These are phyloP conservation scores for Athene cunicularia DNA, from an alignment of 2,113 vertebrate species.

Conservation along the genomic window DNA sequence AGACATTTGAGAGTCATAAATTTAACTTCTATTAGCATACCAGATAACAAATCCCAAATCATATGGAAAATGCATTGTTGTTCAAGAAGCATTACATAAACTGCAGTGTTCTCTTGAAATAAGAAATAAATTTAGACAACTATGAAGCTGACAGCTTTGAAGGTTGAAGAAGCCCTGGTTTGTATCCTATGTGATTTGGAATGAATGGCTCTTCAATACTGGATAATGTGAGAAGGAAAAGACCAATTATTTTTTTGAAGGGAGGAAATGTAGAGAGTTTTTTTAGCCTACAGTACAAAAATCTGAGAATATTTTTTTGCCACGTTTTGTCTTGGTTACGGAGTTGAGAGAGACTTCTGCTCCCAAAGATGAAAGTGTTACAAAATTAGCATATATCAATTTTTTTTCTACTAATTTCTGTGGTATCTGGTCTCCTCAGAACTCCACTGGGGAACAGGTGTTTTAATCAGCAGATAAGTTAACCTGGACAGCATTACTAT, in stretches of 20 bases:
- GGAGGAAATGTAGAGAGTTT: neutral
- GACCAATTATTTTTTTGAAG: neutral
- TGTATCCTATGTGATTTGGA: neutral
- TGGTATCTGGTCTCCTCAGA: neutral
- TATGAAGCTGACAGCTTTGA: neutral
- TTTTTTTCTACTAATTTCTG: neutral
- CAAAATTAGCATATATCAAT: accelerated
- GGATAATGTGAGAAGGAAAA: neutral
- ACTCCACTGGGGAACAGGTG: neutral
- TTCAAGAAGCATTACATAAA: neutral
- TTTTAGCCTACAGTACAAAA: neutral
- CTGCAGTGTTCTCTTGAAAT: neutral
- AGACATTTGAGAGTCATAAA: neutral
- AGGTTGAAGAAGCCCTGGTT: neutral
- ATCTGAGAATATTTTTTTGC: neutral
- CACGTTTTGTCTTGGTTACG: neutral
- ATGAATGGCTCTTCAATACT: neutral
- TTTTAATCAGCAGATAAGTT: neutral
- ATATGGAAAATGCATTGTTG: accelerated
- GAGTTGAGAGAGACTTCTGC: neutral
- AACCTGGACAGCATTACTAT: neutral
- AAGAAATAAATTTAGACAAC: neutral
- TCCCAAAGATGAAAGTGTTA: neutral
- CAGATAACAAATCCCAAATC: neutral
- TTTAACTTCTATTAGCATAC: neutral